Evolutionary conservation across 2,888 invertebrate genomes (phyloP).

Genomic region (Nezara viridula): DNA sequence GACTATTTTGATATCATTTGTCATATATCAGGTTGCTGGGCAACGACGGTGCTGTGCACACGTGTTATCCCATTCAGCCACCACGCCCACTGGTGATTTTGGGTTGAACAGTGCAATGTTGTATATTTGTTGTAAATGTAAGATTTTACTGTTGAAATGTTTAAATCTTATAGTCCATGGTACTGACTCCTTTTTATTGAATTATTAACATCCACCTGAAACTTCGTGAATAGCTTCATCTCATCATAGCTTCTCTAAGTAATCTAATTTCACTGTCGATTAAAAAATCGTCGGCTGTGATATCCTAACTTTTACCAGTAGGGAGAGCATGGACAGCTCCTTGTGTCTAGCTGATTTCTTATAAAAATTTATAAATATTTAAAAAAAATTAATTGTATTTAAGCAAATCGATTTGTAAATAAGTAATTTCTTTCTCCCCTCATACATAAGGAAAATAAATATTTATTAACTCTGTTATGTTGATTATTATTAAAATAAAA

Average conservation of each 20-base stretch:
- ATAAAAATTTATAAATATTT: not conserved
- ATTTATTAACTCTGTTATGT: not conserved
- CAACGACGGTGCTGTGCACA: too few species aligned
- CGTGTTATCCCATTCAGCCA: too few species aligned
- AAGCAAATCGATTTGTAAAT: not conserved
- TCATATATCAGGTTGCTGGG: too few species aligned
- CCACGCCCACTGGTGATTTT: too few species aligned
- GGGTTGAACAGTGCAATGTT: too few species aligned
- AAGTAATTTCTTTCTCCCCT: not conserved
- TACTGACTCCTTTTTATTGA: too few species aligned
- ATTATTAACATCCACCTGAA: too few species aligned
- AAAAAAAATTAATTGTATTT: not conserved
- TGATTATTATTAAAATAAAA: not conserved
- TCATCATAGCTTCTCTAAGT: conserved; percentile 11
- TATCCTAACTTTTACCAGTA: conserved; percentile 3
- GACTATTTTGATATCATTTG: too few species aligned
- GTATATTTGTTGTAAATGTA: too few species aligned
- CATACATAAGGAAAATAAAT: not conserved
- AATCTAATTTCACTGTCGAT: conserved; percentile 26
- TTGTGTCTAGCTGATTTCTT: conserved; percentile 40
- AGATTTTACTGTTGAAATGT: too few species aligned
- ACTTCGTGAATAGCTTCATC: too few species aligned
- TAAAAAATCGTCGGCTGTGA: not conserved
- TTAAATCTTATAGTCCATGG: too few species aligned
- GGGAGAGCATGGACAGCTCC: conserved; percentile 49